Evolutionary conservation across 2,888 invertebrate species (phyloP).

Genomic region (Tipula unca): DNA sequence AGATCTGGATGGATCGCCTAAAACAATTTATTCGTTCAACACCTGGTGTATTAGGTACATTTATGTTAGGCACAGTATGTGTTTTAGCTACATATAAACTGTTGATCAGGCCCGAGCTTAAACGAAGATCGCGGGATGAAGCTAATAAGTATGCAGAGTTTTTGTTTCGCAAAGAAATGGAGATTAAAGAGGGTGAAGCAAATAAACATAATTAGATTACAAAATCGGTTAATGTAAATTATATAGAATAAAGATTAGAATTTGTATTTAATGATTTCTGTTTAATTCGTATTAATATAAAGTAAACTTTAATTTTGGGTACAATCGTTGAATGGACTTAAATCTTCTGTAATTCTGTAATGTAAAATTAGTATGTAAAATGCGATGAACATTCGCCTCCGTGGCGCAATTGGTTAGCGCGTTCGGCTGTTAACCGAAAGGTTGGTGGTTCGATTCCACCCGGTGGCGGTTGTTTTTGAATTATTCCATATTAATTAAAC

Average conservation of each 20-base stretch:
- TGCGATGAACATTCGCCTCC: not conserved
- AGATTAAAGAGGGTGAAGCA: slow-evolving; percentile 24
- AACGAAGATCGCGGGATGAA: slow-evolving; percentile 31
- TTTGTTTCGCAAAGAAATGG: slow-evolving; percentile 32
- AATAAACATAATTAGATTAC: not conserved
- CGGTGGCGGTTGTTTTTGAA: too few species aligned
- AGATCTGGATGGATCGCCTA: not conserved
- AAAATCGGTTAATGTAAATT: not conserved
- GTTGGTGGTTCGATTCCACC: slow-evolving; percentile 22
- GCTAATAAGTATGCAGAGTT: slow-evolving; percentile 37
- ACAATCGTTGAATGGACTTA: too few species aligned
- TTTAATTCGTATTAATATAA: not conserved
- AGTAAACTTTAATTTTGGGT: not conserved
- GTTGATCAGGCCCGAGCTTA: slow-evolving; percentile 32
- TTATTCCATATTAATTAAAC: too few species aligned
- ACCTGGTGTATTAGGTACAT: slow-evolving; percentile 34
- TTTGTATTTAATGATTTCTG: not conserved
- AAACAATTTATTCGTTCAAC: slow-evolving; percentile 26
- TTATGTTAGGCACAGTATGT: slow-evolving; percentile 31
- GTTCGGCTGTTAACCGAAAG: slow-evolving; percentile 22
- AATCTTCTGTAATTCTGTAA: too few species aligned
- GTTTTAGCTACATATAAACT: slow-evolving; percentile 31
- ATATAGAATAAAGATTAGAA: not conserved
- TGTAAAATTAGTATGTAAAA: not conserved
- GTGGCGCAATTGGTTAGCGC: slow-evolving; percentile 22